Percentiles rank a stretch among this genome's conserved stretches.
These are phyloP conservation scores for Parapristionchus giblindavisi DNA, from an alignment of 2,888 invertebrate species.

Conservation along the genomic window DNA sequence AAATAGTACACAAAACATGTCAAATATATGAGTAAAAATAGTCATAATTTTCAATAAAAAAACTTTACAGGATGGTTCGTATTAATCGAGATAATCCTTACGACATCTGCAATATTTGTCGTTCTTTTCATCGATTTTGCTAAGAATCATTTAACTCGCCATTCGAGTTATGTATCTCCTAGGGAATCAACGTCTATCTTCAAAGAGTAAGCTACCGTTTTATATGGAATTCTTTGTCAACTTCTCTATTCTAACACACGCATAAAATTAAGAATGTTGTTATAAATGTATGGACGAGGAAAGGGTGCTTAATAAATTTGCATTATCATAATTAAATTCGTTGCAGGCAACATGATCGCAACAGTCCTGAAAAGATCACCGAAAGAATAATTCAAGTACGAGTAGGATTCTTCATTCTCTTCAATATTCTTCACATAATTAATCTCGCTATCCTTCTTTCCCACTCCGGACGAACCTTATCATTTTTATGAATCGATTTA, in stretches of 20 bases:
- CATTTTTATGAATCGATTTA: no score
- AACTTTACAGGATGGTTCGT: slow-evolving; percentile 34
- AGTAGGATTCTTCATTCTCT: neutral
- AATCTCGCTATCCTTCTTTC: slow-evolving; percentile 14
- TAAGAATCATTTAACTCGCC: no score
- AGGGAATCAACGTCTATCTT: no score
- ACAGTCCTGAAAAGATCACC: neutral
- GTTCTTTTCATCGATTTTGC: slow-evolving; percentile 12
- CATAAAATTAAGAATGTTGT: no score
- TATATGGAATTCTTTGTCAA: no score
- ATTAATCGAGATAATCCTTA: slow-evolving; percentile 27
- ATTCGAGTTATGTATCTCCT: no score
- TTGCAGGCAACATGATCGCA: slow-evolving; percentile 11
- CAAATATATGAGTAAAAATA: neutral
- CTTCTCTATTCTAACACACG: no score
- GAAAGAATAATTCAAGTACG: neutral
- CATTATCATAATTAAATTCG: neutral
- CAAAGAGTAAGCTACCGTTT: no score
- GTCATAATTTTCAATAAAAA: neutral
- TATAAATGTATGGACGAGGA: no score
- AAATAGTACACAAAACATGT: neutral
- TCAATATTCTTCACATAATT: neutral
- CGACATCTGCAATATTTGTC: slow-evolving; percentile 12
- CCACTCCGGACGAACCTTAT: no score
- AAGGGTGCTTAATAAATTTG: neutral